These are phyloP conservation scores for Semaprochilodus insignis DNA, from an alignment of 2,797 vertebrate species.

Conservation along the genomic window DNA sequence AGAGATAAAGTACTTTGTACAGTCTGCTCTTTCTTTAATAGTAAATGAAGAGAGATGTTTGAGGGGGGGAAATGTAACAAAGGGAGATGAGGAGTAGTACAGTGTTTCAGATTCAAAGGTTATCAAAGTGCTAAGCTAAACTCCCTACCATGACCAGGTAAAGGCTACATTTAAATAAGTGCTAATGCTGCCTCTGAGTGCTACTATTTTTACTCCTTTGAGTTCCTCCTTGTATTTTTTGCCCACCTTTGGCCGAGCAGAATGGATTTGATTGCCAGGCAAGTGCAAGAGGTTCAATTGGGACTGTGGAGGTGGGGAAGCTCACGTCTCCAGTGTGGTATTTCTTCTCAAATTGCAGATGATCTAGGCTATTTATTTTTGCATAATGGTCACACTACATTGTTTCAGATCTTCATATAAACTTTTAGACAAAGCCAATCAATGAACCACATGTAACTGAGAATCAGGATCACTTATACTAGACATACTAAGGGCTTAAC, in stretches of 20 bases:
- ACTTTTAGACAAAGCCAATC: too few relatives aligned
- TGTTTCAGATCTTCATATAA: too few relatives aligned
- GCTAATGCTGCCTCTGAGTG: slow-evolving; percentile 1
- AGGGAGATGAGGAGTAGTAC: not conserved
- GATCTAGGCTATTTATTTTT: too few relatives aligned
- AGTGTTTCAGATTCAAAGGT: slow-evolving; percentile 11
- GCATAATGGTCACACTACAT: too few relatives aligned
- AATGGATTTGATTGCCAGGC: too few relatives aligned
- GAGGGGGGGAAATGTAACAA: not conserved
- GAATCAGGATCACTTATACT: too few relatives aligned
- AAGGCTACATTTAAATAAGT: slow-evolving; percentile 33
- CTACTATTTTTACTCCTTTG: slow-evolving; percentile 2
- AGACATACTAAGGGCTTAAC: too few relatives aligned
- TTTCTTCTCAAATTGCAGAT: too few relatives aligned
- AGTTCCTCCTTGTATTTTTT: not conserved
- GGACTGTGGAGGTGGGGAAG: too few relatives aligned
- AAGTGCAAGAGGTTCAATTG: too few relatives aligned
- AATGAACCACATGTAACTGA: too few relatives aligned
- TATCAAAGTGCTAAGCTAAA: slow-evolving; percentile 11
- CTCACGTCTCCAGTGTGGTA: too few relatives aligned
- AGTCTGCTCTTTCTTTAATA: slow-evolving; percentile 22
- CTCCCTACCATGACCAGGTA: slow-evolving; percentile 4
- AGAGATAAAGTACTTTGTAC: slow-evolving; percentile 40
- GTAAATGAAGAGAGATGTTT: slow-evolving; percentile 30
- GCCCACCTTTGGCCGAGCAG: not conserved